Base-by-base conservation (phyloP, 2,113 vertebrate genomes). In the Crotalus horridus region DNA sequence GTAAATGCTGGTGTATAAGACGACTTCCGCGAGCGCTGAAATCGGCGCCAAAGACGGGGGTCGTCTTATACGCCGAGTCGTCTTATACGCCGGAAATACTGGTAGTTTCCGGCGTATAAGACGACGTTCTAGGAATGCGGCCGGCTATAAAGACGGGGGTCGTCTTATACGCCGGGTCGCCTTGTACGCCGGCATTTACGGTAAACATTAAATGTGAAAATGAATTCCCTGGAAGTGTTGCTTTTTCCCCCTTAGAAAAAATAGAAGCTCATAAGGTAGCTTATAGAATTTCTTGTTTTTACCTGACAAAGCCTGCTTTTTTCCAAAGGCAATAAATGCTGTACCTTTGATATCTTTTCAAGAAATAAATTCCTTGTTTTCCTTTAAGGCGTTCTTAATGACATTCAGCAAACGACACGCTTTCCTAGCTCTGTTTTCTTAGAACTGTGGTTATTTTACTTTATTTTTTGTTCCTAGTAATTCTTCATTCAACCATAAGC, bases 391-490 rank as follows among this genome's bases (percentile, higher is more conserved):
- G 61, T 39, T 20, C 64, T 93, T 85, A 26, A 53, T 89, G 89
- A 85, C 89, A 4, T 90, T 94, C 69, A 90, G 81, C 85, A 92
- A 53, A 15, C 92, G 69, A 85, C 29, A 12, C 11, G 33, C 10
- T 64, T 81, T 69, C 4, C 48, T n/a, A 29, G 8, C 5, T 53
- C 23, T 15, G 0, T 56, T 92, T 95, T 93, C 90, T 93, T 89
- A 87, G 92, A 94, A 94, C 87, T 9, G 0, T 20, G 24, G 53
- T 93, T 90, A 69, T 85, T 94, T 95, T 87, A 55, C 43, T 91
- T 15, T 55, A 81, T 51, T 91, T 29, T 51, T 26, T n/a, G 87
- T 90, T 90, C 56, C 54, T 90, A 29, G 51, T 11, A 74, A 10
- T 0, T 0, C 89, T 93, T 51, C 64, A 88, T 92, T 91, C 93